These are phyloP conservation scores for Nemapogon koenigi DNA, from an alignment of 2,888 invertebrate genomes.

Conservation along the genomic window DNA sequence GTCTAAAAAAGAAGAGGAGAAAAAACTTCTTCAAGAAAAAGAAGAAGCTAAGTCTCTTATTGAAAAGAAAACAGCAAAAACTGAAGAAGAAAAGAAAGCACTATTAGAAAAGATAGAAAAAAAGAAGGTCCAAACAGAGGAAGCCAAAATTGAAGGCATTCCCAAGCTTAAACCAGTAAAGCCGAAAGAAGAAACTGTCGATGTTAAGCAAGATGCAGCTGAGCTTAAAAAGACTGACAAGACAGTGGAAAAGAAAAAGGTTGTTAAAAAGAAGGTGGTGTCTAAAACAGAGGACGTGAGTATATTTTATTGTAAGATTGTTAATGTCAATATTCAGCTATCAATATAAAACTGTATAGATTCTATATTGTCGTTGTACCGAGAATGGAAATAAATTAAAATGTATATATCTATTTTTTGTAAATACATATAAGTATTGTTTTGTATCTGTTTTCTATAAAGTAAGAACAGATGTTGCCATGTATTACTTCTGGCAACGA, in stretches of 20 bases:
- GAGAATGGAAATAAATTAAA: no score
- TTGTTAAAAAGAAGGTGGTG: conserved; percentile 55
- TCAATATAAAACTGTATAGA: no score
- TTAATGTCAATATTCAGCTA: no score
- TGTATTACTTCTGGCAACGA: background rate
- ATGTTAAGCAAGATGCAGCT: conserved; percentile 47
- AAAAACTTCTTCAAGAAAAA: conserved; percentile 41
- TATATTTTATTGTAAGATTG: conserved; percentile 15
- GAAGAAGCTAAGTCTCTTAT: conserved; percentile 54
- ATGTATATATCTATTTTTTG: no score
- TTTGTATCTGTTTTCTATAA: background rate
- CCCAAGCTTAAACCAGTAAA: conserved; percentile 66
- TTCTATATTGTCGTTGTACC: no score
- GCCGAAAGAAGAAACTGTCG: conserved; percentile 52
- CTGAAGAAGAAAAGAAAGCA: conserved; percentile 56
- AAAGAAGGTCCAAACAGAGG: conserved; percentile 55
- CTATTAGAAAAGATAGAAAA: conserved; percentile 56
- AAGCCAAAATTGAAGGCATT: conserved; percentile 67
- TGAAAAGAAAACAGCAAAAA: conserved; percentile 53
- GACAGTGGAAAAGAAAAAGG: conserved; percentile 41
- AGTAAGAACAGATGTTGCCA: background rate
- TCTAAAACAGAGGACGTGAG: conserved; percentile 57
- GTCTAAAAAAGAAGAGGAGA: conserved; percentile 28
- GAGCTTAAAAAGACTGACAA: conserved; percentile 48
- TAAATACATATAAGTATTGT: no score